A percentile compares a stretch with the other conserved stretches of the same genome.
Conservation (phyloP, 2,888 invertebrate genomes). For the Ferrisia virgata region DNA sequence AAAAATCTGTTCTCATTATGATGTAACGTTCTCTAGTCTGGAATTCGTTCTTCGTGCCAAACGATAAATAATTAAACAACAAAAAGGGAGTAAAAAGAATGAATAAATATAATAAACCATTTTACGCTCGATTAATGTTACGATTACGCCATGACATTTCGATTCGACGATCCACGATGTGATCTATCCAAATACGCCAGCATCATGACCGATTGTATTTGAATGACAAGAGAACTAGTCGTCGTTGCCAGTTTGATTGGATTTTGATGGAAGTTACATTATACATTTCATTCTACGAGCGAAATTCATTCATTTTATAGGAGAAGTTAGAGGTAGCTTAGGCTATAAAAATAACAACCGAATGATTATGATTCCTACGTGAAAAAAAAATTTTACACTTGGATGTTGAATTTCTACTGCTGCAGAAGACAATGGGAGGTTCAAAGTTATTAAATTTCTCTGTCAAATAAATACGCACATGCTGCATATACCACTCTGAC, state of each 20-base stretch:
- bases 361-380: neutral
- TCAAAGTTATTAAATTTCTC: neutral
- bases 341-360: neutral
- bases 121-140: slow-evolving; percentile 6
- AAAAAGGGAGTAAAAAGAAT: neutral
- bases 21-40: neutral
- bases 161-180: neutral
- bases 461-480: too few species aligned
- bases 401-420: neutral
- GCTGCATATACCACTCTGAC: neutral
- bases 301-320: too few species aligned
- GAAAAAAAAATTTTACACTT: neutral
- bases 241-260: neutral
- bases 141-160: neutral
- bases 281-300: too few species aligned
- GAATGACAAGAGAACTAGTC: neutral
- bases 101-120: neutral
- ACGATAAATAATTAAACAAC: slow-evolving; percentile 6
- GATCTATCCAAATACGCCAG: too few species aligned
- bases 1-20: neutral
- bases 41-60: neutral
- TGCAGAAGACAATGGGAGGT: too few species aligned
- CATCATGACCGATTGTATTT: neutral
- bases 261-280: neutral
- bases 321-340: too few species aligned